Base-by-base conservation (phyloP, 2,888 invertebrate genomes). In the Enchytraeus crypticus region DNA sequence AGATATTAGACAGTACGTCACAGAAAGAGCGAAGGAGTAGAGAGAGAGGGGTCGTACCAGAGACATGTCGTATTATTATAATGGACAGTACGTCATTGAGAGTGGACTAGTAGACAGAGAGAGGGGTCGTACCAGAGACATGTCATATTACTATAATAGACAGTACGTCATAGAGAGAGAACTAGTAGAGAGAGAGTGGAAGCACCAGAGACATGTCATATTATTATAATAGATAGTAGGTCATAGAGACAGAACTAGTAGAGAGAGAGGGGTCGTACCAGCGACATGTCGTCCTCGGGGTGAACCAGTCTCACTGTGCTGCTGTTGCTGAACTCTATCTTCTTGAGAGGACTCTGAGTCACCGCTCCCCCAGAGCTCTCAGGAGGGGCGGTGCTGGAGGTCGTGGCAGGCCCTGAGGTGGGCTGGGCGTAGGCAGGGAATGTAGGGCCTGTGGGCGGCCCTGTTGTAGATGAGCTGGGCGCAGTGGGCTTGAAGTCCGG, bases 201-300 rank as follows among this genome's bases (percentile, higher is more conserved):
- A n/a, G n/a, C 69, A 77, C 77, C 72, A 77, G 60, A 32, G 76
- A 76, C 30, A 77, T 71, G 65, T 77, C 77, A 62, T 76, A n/a
- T n/a, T n/a, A n/a, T n/a, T n/a, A n/a, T n/a, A n/a, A n/a, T n/a
- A n/a, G n/a, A n/a, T n/a, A n/a, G n/a, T n/a, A n/a, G n/a, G n/a
- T n/a, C n/a, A n/a, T n/a, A n/a, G n/a, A n/a, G n/a, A n/a, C n/a
- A n/a, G n/a, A n/a, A n/a, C n/a, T n/a, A n/a, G n/a, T n/a, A n/a
- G n/a, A n/a, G n/a, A n/a, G n/a, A n/a, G n/a, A n/a, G n/a, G n/a
- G n/a, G n/a, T n/a, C n/a, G n/a, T 69, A 77, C 77, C 72, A 77
- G 60, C 32, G 76, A 76, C 30, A 77, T 71, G 65, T 77, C 77
- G 63, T 76, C 76, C 69, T 77, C 77, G 30, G 77, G 77, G 57